These are phyloP conservation scores for Sabellastarte sp. DNA, from an alignment of 2,888 invertebrate species.

Conservation along the genomic window DNA sequence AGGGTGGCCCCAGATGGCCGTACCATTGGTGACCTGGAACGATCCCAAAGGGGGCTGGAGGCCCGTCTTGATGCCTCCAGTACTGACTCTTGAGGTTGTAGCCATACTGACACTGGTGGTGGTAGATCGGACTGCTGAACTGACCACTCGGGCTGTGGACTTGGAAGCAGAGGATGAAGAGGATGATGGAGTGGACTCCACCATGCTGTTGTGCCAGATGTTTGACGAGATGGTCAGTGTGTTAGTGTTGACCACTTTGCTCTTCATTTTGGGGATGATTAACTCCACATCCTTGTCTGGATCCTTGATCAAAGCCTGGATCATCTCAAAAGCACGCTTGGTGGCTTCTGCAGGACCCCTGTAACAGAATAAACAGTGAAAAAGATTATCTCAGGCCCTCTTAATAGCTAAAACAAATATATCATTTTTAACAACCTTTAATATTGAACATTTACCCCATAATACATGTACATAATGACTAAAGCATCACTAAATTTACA, in stretches of 20 bases:
- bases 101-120: not conserved
- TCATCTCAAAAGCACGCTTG: constrained; percentile 86
- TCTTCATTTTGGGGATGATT: constrained; percentile 25
- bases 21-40: not conserved
- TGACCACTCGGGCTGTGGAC: constrained; percentile 7
- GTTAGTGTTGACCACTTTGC: constrained; percentile 10
- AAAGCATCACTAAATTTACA: too few species aligned
- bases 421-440: too few species aligned
- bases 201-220: constrained; percentile 33
- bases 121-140: constrained; percentile 7
- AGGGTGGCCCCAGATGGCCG: not conserved
- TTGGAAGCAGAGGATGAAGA: not conserved
- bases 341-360: constrained; percentile 92
- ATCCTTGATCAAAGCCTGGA: constrained; percentile 89
- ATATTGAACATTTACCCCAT: too few species aligned
- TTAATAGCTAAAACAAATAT: too few species aligned
- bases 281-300: constrained; percentile 69
- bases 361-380: constrained; percentile 60
- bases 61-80: not conserved
- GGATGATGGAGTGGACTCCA: constrained; percentile 9
- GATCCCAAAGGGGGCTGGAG: not conserved
- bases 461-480: too few species aligned
- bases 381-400: too few species aligned
- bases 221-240: constrained; percentile 9
- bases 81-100: not conserved